Percentiles rank a stretch among this genome's conserved stretches.
phyloP scores from a whole-genome alignment of 1,140 invertebrate species.

The Portunus trituberculatus region DNA sequence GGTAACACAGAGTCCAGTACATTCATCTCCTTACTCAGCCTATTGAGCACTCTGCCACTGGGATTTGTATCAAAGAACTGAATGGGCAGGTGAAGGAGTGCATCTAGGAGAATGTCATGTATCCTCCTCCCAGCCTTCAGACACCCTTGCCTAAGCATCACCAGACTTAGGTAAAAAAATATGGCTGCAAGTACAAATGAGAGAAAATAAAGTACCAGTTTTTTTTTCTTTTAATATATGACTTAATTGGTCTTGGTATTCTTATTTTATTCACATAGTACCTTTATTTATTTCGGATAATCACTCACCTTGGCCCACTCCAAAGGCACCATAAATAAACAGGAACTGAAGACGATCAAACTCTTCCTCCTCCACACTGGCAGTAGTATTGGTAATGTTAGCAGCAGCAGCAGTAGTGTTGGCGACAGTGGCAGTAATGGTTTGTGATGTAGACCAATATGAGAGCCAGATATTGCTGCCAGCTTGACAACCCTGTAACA shows the following conservation, averaged over 20 bases:
- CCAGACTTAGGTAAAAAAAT: conserved; percentile 79
- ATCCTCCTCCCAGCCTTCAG: conserved; percentile 51
- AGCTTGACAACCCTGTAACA: conserved; percentile 86
- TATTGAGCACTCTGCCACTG: conserved; percentile 83
- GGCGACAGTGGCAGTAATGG: neutral
- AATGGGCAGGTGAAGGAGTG: conserved; percentile 85
- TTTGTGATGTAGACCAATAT: conserved; percentile 85
- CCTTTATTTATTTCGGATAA: neutral
- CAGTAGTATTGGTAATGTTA: neutral
- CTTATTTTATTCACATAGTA: neutral
- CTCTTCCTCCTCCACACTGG: neutral
- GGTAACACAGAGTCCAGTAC: conserved; percentile 40
- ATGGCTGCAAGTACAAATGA: conserved; percentile 40
- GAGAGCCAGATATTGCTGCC: conserved; percentile 96
- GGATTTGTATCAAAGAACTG: conserved; percentile 91
- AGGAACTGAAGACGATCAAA: conserved; percentile 43
- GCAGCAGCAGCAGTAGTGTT: neutral
- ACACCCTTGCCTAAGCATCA: conserved; percentile 70
- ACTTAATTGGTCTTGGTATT: too few relatives aligned
- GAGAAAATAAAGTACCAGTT: too few relatives aligned
- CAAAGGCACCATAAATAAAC: conserved; percentile 43
- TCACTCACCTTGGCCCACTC: conserved; percentile 40
- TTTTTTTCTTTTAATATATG: neutral
- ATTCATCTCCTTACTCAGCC: conserved; percentile 82
- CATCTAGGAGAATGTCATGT: conserved; percentile 78